Percentiles rank a stretch among this genome's conserved stretches.
phyloP scores from a whole-genome alignment of 2,888 invertebrate genomes.

The Junonia oenone region DNA sequence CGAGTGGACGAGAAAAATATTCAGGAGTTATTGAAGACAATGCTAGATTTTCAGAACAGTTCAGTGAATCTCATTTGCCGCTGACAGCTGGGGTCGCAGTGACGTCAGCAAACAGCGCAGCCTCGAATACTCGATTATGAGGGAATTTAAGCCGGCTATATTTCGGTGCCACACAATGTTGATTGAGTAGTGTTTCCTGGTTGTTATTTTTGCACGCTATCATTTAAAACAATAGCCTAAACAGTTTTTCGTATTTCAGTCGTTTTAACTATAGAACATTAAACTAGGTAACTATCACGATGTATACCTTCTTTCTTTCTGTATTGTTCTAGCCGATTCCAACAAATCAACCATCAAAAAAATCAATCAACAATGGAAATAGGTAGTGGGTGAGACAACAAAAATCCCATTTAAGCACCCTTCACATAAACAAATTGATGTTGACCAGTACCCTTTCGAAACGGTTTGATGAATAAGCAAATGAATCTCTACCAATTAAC shows the following conservation, averaged over 20 bases:
- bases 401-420: slow-evolving; percentile 20
- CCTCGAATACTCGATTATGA: slow-evolving; percentile 18
- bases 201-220: slow-evolving; percentile 15
- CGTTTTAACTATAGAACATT: not conserved
- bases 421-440: slow-evolving; percentile 32
- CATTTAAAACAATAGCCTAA: slow-evolving; percentile 11
- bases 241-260: not conserved
- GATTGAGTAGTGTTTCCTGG: slow-evolving; percentile 26
- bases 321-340: not conserved
- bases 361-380: not conserved
- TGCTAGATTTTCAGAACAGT: slow-evolving; percentile 5
- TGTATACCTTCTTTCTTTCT: not conserved
- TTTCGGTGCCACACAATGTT: slow-evolving; percentile 21
- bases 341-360: not conserved
- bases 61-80: slow-evolving; percentile 19
- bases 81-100: slow-evolving; percentile 22
- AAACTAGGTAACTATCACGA: not conserved
- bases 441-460: slow-evolving; percentile 31
- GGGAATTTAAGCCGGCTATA: slow-evolving; percentile 16
- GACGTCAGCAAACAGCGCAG: slow-evolving; percentile 21
- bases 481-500: slow-evolving; percentile 49
- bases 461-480: slow-evolving; percentile 47
- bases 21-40: slow-evolving; percentile 10
- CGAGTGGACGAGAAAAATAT: slow-evolving; percentile 1
- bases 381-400: slow-evolving; percentile 18